Conservation (phyloP, 2,113 vertebrate genomes). For the Macquaria ambigua region DNA sequence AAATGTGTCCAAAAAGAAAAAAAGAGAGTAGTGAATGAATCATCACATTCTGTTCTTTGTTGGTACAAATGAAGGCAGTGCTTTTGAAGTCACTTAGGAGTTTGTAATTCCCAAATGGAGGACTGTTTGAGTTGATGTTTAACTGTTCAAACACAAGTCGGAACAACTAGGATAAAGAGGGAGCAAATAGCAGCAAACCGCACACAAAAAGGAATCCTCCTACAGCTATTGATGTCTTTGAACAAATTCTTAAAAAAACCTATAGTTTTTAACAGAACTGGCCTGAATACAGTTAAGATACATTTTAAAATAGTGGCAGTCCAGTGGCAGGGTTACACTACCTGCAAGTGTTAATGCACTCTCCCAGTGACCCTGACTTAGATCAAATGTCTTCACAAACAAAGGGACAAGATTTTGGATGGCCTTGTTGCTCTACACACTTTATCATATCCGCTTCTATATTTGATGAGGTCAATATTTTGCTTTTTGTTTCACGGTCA, state of each 20-base stretch:
- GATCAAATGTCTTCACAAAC: constrained; percentile 16
- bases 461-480: constrained; percentile 70
- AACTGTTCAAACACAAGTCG: constrained; percentile 60
- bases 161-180: constrained; percentile 45
- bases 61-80: constrained; percentile 52
- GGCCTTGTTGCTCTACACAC: constrained; percentile 12
- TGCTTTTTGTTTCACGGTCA: constrained; percentile 61
- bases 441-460: constrained; percentile 37
- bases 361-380: not conserved
- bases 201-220: constrained; percentile 44
- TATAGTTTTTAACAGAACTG: not conserved
- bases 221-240: constrained; percentile 37
- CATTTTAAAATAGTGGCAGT: not conserved
- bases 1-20: constrained; percentile 56
- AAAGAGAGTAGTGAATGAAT: constrained; percentile 52
- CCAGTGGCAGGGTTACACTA: not conserved
- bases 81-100: constrained; percentile 66
- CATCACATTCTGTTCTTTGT: constrained; percentile 68
- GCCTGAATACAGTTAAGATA: not conserved
- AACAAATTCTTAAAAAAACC: constrained; percentile 9
- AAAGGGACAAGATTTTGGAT: not conserved
- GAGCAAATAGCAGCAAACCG: constrained; percentile 52
- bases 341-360: not conserved
- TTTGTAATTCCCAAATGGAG: constrained; percentile 59
- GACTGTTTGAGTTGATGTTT: constrained; percentile 58